Evolutionary conservation across 2,888 invertebrate genomes (phyloP).

Genomic region (Sicus ferrugineus): DNA sequence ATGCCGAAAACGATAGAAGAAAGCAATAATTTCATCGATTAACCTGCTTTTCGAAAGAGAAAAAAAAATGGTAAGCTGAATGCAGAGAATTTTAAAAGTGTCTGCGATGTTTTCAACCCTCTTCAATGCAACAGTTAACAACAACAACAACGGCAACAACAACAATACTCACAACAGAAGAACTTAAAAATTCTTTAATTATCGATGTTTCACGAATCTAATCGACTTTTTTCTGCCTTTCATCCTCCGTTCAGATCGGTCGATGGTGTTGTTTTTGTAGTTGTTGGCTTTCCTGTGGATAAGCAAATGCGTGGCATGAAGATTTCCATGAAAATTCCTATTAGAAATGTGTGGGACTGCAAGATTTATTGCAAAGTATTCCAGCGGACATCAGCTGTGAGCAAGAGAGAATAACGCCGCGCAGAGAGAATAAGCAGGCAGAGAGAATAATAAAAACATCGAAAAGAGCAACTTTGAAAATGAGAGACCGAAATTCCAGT

Average conservation of each 20-base stretch:
- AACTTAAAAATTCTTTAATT: neutral
- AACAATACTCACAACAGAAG: neutral
- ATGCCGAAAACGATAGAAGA: neutral
- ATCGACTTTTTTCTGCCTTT: neutral
- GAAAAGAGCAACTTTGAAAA: too few relatives aligned
- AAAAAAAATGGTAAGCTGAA: constrained; percentile 27
- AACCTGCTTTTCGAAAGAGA: constrained; percentile 46
- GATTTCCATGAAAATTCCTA: constrained; percentile 14
- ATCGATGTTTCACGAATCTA: neutral
- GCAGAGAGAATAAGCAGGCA: too few relatives aligned
- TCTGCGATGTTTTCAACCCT: neutral
- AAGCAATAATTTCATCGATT: constrained; percentile 43
- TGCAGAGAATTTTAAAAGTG: neutral
- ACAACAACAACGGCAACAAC: neutral
- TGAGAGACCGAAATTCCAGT: too few relatives aligned
- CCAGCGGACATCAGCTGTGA: neutral
- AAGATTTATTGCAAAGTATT: constrained; percentile 20
- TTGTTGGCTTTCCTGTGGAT: neutral
- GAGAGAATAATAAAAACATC: too few relatives aligned
- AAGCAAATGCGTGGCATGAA: too few relatives aligned
- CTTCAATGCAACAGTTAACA: neutral
- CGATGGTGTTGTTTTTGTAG: neutral
- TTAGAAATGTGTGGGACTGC: constrained; percentile 21
- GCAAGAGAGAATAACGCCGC: neutral
- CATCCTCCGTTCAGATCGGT: neutral